phyloP scores from a whole-genome alignment of 1,140 invertebrate genomes.

The Drosophila seguyi region DNA sequence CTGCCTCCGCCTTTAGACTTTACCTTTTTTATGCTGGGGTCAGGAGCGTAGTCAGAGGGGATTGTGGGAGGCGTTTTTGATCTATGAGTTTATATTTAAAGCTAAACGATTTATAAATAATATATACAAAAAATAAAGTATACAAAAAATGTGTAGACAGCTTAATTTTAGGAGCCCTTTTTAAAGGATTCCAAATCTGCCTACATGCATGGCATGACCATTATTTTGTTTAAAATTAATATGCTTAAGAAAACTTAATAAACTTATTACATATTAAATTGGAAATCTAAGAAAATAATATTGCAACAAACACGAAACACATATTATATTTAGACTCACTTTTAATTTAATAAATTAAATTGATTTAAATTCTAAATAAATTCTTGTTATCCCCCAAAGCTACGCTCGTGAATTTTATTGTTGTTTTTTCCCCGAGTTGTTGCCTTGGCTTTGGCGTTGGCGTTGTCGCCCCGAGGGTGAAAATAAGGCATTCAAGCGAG shows the following conservation, averaged over 20 bases:
- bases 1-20: conserved; percentile 2
- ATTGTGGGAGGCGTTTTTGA: not conserved
- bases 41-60: not conserved
- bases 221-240: too few species aligned
- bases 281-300: too few species aligned
- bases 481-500: conserved; percentile 79
- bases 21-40: not conserved
- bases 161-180: too few species aligned
- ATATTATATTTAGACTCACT: not conserved
- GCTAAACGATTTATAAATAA: too few species aligned
- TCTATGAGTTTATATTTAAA: too few species aligned
- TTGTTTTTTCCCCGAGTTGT: conserved; percentile 24
- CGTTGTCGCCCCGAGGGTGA: conserved; percentile 80
- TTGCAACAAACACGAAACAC: not conserved
- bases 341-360: too few species aligned
- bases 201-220: too few species aligned
- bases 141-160: too few species aligned
- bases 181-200: too few species aligned
- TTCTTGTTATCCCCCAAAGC: not conserved
- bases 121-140: too few species aligned
- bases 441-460: conserved; percentile 73
- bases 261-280: too few species aligned
- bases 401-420: conserved; percentile 3
- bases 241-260: too few species aligned
- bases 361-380: not conserved